These are phyloP conservation scores for Metopia argyrocephala DNA, from an alignment of 2,888 invertebrate genomes.

Conservation along the genomic window DNA sequence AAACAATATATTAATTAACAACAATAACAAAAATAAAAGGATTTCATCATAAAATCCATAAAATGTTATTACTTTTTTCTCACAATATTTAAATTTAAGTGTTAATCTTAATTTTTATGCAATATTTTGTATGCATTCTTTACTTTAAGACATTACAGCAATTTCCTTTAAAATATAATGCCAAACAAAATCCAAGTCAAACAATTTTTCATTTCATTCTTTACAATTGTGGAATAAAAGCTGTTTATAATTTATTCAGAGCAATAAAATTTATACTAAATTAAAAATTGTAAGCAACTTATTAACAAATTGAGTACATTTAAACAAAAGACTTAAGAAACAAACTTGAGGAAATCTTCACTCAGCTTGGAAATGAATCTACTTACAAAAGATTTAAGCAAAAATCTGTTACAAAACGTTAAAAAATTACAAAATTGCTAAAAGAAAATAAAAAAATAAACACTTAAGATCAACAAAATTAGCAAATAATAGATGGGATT, in stretches of 20 bases:
- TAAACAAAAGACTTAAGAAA: constrained; percentile 37
- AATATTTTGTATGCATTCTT: neutral
- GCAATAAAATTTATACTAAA: constrained; percentile 20
- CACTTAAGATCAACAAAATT: no score
- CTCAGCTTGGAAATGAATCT: neutral
- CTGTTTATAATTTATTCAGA: neutral
- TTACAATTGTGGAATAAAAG: neutral
- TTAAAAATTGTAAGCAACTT: neutral
- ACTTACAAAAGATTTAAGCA: neutral
- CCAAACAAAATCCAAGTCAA: neutral
- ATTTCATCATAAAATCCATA: no score
- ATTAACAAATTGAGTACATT: neutral
- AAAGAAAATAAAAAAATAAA: no score
- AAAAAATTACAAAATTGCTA: no score
- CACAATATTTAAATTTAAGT: no score
- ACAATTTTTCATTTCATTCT: neutral
- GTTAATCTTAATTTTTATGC: no score
- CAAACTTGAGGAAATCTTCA: neutral
- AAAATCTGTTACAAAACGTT: no score
- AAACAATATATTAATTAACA: no score
- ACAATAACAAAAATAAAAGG: no score
- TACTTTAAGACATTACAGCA: neutral
- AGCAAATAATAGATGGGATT: no score
- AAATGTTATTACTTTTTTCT: no score
- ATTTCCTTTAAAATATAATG: neutral